A percentile compares a stretch with the other conserved stretches of the same genome.
Conservation (phyloP, 2,888 invertebrate genomes). For the Deilephila elpenor region DNA sequence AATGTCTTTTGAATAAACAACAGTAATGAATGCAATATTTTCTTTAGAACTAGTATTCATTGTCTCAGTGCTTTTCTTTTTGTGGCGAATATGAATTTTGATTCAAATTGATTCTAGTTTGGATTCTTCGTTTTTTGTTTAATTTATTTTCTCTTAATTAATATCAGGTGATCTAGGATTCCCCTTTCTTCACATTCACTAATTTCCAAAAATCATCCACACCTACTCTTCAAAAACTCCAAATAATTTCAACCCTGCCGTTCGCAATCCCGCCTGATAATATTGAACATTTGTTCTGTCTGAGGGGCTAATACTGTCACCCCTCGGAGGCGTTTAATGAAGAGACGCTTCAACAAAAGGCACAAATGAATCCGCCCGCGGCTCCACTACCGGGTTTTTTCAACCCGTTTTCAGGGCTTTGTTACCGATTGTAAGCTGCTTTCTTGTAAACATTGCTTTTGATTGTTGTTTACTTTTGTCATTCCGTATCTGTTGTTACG, state of each 20-base stretch:
- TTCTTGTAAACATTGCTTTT: slow-evolving; percentile 22
- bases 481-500: neutral
- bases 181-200: neutral
- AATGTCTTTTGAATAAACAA: too few relatives aligned
- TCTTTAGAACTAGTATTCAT: too few relatives aligned
- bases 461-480: slow-evolving; percentile 18
- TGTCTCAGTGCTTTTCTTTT: too few relatives aligned
- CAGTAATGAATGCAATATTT: too few relatives aligned
- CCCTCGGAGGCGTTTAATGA: slow-evolving; percentile 27
- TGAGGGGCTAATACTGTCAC: slow-evolving; percentile 30
- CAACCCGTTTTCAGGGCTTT: slow-evolving; percentile 36
- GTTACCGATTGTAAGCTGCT: slow-evolving; percentile 17
- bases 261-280: slow-evolving; percentile 9
- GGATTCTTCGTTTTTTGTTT: too few relatives aligned
- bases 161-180: too few relatives aligned
- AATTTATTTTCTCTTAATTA: too few relatives aligned
- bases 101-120: too few relatives aligned
- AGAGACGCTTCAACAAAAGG: slow-evolving; percentile 36
- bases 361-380: slow-evolving; percentile 43
- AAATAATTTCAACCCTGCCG: neutral
- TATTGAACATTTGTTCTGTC: slow-evolving; percentile 15
- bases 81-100: too few relatives aligned
- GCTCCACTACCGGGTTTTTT: slow-evolving; percentile 37
- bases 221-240: neutral
- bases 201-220: neutral